Conservation (phyloP, 2,113 vertebrate species). For the Percina caprodes region DNA sequence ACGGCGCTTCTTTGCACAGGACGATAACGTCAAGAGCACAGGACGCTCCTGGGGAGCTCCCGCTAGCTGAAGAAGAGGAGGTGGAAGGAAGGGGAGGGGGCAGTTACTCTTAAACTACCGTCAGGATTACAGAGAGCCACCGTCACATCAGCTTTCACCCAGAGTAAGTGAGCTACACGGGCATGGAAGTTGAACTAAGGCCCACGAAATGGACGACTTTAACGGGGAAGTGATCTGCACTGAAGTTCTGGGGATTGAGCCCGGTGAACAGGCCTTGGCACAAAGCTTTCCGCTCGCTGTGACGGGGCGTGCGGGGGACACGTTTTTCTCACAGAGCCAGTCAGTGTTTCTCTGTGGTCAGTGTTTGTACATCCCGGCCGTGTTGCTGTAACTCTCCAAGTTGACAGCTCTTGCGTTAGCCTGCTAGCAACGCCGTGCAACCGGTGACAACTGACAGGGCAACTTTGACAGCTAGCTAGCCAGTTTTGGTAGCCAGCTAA, state of each 20-base stretch:
- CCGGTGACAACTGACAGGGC: slow-evolving; percentile 82
- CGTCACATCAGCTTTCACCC: slow-evolving; percentile 76
- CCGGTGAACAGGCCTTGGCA: slow-evolving; percentile 77
- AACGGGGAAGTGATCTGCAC: slow-evolving; percentile 74
- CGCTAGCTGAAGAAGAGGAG: slow-evolving; percentile 65
- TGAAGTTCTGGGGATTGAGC: slow-evolving; percentile 80
- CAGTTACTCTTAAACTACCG: slow-evolving; percentile 79
- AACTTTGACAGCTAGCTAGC: slow-evolving; percentile 84
- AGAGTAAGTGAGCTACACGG: slow-evolving; percentile 85
- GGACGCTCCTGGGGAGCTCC: slow-evolving; percentile 67
- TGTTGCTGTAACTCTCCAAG: slow-evolving; percentile 75
- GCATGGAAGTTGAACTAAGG: slow-evolving; percentile 85
- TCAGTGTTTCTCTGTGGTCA: slow-evolving; percentile 57
- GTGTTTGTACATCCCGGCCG: slow-evolving; percentile 53
- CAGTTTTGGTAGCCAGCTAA: slow-evolving; percentile 72
- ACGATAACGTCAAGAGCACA: slow-evolving; percentile 68
- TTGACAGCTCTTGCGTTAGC: slow-evolving; percentile 81
- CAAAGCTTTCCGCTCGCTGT: slow-evolving; percentile 58
- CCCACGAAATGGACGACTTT: slow-evolving; percentile 84
- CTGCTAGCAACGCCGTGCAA: slow-evolving; percentile 73
- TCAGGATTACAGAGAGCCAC: slow-evolving; percentile 79
- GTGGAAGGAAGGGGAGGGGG: slow-evolving; percentile 71
- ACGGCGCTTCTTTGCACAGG: slow-evolving; percentile 72
- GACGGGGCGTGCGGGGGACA: slow-evolving; percentile 62
- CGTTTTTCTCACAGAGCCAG: slow-evolving; percentile 32